phyloP scores from a whole-genome alignment of 2,797 vertebrate genomes.

The Sphaeramia orbicularis region DNA sequence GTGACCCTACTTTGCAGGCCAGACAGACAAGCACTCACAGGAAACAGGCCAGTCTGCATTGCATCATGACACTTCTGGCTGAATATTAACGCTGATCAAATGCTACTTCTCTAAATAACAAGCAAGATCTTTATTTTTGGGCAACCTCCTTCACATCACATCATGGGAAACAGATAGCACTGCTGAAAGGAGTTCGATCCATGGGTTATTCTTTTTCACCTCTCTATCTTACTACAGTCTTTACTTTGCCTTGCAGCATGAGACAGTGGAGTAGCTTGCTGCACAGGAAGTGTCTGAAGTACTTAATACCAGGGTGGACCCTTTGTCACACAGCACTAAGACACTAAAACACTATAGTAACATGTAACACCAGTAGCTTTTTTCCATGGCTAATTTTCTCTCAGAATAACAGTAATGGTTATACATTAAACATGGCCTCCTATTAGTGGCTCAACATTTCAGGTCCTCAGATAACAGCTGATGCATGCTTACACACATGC shows the following conservation, averaged over 20 bases:
- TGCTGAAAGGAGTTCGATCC: slow-evolving; percentile 12
- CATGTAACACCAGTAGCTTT: background rate
- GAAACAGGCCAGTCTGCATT: slow-evolving; percentile 51
- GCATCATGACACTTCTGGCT: slow-evolving; percentile 12
- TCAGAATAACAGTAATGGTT: background rate
- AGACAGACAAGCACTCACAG: slow-evolving; percentile 55
- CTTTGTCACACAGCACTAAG: slow-evolving; percentile 12
- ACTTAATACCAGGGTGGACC: slow-evolving; percentile 51
- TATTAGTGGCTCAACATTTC: slow-evolving; percentile 46
- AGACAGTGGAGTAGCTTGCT: slow-evolving; percentile 47
- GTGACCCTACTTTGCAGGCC: slow-evolving; percentile 39
- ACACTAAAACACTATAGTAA: background rate
- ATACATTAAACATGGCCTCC: background rate
- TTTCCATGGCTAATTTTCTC: background rate
- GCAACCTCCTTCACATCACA: background rate
- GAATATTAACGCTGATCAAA: slow-evolving; percentile 15
- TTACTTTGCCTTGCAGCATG: slow-evolving; percentile 55
- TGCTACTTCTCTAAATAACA: slow-evolving; percentile 15
- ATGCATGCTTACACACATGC: slow-evolving; percentile 43
- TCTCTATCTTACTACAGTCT: slow-evolving; percentile 25
- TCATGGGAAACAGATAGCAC: background rate
- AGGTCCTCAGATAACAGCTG: slow-evolving; percentile 56
- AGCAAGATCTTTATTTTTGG: slow-evolving; percentile 1
- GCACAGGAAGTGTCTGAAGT: slow-evolving; percentile 59
- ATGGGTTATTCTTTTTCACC: slow-evolving; percentile 28